These are phyloP conservation scores for Syndactyla subalaris DNA, from an alignment of 2,797 vertebrate genomes.

Conservation along the genomic window DNA sequence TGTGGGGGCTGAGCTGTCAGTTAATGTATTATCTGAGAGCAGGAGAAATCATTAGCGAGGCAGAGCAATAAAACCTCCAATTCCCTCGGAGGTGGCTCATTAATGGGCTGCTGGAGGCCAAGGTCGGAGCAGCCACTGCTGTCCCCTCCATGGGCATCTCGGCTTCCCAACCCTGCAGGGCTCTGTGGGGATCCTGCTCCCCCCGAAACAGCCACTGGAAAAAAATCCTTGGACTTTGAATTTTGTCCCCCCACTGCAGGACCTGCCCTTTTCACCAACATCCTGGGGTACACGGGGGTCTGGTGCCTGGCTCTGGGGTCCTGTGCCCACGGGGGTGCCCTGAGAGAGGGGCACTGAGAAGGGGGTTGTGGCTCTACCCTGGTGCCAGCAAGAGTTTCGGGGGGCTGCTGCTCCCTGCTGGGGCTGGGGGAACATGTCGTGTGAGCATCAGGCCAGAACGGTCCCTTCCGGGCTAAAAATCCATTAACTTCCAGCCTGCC, in stretches of 20 bases:
- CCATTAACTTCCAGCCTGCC: neutral
- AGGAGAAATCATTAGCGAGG: neutral
- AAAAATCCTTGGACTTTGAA: neutral
- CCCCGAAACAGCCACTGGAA: neutral
- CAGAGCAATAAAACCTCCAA: neutral
- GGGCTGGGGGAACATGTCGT: accelerated
- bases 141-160: neutral
- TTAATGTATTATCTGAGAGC: neutral
- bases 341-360: accelerated
- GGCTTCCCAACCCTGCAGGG: neutral
- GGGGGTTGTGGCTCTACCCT: accelerated
- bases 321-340: neutral
- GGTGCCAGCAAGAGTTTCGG: neutral
- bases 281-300: accelerated
- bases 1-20: neutral
- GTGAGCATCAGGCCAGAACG: neutral
- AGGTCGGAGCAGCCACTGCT: neutral
- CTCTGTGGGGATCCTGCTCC: neutral
- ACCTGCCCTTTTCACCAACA: neutral
- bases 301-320: neutral
- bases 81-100: neutral
- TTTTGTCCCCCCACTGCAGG: neutral
- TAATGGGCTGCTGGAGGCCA: neutral
- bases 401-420: neutral
- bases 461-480: neutral